Base-by-base conservation (phyloP, 1,140 invertebrate species). In the Helicoverpa armigera region DNA sequence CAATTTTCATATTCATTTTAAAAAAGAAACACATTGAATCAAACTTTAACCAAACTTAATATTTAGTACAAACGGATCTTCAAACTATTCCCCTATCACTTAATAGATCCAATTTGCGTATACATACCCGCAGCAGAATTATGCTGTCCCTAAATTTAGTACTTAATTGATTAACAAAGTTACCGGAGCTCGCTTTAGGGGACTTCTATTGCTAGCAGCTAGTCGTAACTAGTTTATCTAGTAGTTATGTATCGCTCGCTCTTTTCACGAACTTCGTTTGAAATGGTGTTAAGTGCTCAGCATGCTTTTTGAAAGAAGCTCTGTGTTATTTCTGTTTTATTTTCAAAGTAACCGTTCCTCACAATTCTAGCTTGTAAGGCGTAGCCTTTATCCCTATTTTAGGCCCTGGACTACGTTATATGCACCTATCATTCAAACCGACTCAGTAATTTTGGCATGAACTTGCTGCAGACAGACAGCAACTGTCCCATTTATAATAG, bases 131-230 rank as follows among this genome's bases (percentile, higher is more conserved):
- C 53, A 12, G 11, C 69, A 14, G 48, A 58, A 73, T 73, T 73
- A 73, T 54, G 18, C 51, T 72, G 69, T n/a, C 53, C 70, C 31
- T 53, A 58, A 73, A 73, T 58, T 43, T 43, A 58, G 70, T 43
- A 18, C 58, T 53, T 76, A 76, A 76, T 76, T 63, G 73, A 76
- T 61, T 76, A 76, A 63, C 58, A 50, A 76, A 76, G 73, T 76
- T 76, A 60, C 48, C 18, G 23, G 35, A 61, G 56, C 48, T 51
- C 58, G 69, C 13, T 72, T 53, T 31, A 29, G 69, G 4, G 18
- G 43, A 50, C 65, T 69, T 16, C 65, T 51, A 67, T 67, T 65
- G 48, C 63, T 50, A 43, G 11, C n/a, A 43, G 65, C 5, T 69
- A 69, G 43, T 69, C 16, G 43, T 69, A 69, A 69, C 65, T 69